These are phyloP conservation scores for Euura lappo DNA, from an alignment of 1,140 invertebrate species.

Conservation along the genomic window DNA sequence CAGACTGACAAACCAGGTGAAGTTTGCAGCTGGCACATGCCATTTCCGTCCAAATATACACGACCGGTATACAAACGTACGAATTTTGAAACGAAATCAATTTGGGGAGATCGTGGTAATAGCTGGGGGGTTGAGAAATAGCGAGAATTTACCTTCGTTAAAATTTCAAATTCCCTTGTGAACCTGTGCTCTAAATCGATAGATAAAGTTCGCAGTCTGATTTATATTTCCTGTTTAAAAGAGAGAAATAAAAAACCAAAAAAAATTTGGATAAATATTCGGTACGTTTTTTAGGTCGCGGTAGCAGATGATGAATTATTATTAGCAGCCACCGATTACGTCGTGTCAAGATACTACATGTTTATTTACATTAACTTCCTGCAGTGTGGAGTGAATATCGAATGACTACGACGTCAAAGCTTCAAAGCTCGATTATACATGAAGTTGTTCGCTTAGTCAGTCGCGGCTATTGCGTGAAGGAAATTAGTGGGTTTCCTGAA, in stretches of 20 bases:
- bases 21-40: slow-evolving; percentile 4
- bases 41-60: slow-evolving; percentile 5
- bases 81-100: too few species aligned
- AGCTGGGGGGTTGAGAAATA: too few species aligned
- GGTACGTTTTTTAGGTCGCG: too few species aligned
- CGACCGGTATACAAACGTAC: background rate
- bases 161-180: too few species aligned
- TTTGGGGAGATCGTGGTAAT: too few species aligned
- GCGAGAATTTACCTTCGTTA: too few species aligned
- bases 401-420: background rate
- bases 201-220: background rate
- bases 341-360: too few species aligned
- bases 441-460: background rate
- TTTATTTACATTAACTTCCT: background rate
- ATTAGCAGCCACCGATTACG: background rate
- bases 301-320: too few species aligned
- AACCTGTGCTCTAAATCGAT: too few species aligned
- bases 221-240: background rate
- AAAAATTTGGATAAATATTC: too few species aligned
- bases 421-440: background rate
- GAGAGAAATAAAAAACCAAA: too few species aligned
- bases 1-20: slow-evolving; percentile 5
- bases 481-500: slow-evolving; percentile 2
- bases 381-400: background rate
- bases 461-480: background rate